Percentiles rank a stretch among this genome's conserved stretches.
Conservation (phyloP, 1,140 invertebrate genomes). For the Brachystomella parvula region DNA sequence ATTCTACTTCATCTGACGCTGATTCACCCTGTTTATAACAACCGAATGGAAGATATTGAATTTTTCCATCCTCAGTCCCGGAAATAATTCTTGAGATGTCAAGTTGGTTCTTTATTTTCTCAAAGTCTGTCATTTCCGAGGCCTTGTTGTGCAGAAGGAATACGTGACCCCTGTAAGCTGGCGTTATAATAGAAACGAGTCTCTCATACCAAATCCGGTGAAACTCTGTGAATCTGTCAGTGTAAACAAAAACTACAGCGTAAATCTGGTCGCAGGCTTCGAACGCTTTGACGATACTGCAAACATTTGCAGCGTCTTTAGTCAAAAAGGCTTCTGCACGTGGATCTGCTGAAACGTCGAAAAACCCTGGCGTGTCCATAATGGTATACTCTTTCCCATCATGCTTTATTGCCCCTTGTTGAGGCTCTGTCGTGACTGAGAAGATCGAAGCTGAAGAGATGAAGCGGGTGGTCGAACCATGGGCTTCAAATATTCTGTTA, state of each 20-base stretch:
- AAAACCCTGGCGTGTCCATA: constrained; percentile 11
- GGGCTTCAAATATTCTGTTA: background rate
- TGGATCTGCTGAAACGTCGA: background rate
- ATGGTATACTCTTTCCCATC: background rate
- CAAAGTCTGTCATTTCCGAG: background rate
- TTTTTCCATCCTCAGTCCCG: background rate
- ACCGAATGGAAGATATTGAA: background rate
- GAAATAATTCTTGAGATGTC: background rate
- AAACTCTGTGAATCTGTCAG: background rate
- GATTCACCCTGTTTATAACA: background rate
- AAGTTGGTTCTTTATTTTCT: background rate
- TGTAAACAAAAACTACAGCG: constrained; percentile 2
- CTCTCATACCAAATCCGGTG: constrained; percentile 13
- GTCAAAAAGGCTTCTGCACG: background rate
- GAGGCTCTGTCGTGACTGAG: background rate
- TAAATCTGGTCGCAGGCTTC: constrained; percentile 1
- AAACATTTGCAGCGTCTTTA: constrained; percentile 3
- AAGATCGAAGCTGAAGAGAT: background rate
- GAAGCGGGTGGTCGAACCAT: background rate
- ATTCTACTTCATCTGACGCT: background rate
- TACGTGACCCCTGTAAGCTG: background rate
- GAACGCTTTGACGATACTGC: constrained; percentile 8
- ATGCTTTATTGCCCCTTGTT: background rate
- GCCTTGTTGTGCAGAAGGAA: constrained; percentile 7
- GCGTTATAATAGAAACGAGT: background rate